Percentiles rank a stretch among this genome's conserved stretches.
phyloP scores from a whole-genome alignment of 2,797 vertebrate species.

The Tinamus major region DNA sequence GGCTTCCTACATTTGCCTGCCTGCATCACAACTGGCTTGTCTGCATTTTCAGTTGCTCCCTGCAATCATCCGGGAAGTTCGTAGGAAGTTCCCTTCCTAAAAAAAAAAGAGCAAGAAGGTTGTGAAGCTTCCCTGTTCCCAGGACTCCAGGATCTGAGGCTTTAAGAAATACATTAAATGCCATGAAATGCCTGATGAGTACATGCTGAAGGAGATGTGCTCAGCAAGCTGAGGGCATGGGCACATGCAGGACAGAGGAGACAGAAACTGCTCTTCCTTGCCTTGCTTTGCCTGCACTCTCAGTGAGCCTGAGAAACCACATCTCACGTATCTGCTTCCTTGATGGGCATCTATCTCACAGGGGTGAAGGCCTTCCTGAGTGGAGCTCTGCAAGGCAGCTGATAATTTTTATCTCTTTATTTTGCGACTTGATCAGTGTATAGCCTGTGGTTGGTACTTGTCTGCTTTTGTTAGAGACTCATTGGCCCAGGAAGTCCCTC shows the following conservation, averaged over 20 bases:
- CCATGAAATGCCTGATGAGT: background rate
- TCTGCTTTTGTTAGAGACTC: background rate
- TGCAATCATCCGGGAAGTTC: background rate
- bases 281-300: background rate
- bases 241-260: background rate
- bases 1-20: background rate
- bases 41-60: background rate
- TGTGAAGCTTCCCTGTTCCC: background rate
- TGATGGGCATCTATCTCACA: background rate
- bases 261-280: background rate
- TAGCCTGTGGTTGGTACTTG: background rate
- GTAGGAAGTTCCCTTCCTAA: background rate
- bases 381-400: background rate
- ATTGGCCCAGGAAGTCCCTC: background rate
- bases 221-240: background rate
- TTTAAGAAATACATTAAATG: background rate
- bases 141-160: background rate
- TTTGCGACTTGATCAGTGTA: background rate
- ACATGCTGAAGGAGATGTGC: background rate
- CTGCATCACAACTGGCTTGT: accelerated
- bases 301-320: background rate
- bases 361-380: background rate
- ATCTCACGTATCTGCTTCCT: background rate
- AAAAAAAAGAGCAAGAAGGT: background rate
- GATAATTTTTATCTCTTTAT: constrained; percentile 1